A percentile compares a stretch with the other conserved stretches of the same genome.
Conservation (phyloP, 2,113 vertebrate species). For the western clawed frog (Xenopus tropicalis) region UCB_Xtro_10.0 CM004448.2:36705501-36706000, state of each 20-base stretch:
- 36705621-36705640: constrained; percentile 68
- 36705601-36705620: constrained; percentile 87
- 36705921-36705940: constrained; percentile 48
- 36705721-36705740: constrained; percentile 69
- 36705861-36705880: constrained; percentile 61
- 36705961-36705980: too few relatives aligned
- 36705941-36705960: too few relatives aligned
- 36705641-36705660: constrained; percentile 78
- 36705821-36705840: constrained; percentile 67
- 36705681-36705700: constrained; percentile 54
- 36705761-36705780: constrained; percentile 93
- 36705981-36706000: too few relatives aligned
- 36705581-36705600: constrained; percentile 91
- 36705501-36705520: constrained; percentile 83
- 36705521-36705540: constrained; percentile 81
- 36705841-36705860: constrained; percentile 61
- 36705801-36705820: constrained; percentile 67
- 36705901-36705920: constrained; percentile 52
- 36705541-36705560: constrained; percentile 72
- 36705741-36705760: constrained; percentile 87
- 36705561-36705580: constrained; percentile 91
- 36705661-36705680: constrained; percentile 68
- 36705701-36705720: constrained; percentile 71
- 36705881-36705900: constrained; percentile 59
- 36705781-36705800: constrained; percentile 92